phyloP scores from a whole-genome alignment of 2,888 invertebrate genomes.

The Entomobrya proxima region DNA sequence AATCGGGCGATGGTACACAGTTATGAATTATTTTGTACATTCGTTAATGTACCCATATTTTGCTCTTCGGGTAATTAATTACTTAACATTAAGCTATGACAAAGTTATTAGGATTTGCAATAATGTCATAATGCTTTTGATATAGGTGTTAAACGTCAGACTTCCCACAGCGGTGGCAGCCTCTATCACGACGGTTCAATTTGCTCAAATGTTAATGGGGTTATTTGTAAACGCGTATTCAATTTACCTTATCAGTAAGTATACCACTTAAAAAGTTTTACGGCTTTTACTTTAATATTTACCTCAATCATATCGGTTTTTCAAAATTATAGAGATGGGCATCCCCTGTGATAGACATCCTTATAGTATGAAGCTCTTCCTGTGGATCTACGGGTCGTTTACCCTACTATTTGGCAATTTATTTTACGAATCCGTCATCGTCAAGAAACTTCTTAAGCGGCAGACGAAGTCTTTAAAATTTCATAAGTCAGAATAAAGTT shows the following conservation, averaged over 20 bases:
- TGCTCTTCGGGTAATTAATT: constrained; percentile 80
- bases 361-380: constrained; percentile 50
- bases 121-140: neutral
- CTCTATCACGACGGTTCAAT: constrained; percentile 93
- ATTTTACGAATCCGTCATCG: constrained; percentile 45
- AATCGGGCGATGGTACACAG: constrained; percentile 94
- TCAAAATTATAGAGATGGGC: constrained; percentile 38
- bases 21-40: constrained; percentile 95
- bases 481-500: neutral
- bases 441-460: neutral
- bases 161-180: constrained; percentile 91
- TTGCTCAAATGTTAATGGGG: constrained; percentile 95
- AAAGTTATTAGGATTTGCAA: neutral
- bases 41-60: constrained; percentile 94
- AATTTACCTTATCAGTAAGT: constrained; percentile 80
- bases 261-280: neutral
- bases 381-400: constrained; percentile 56
- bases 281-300: neutral
- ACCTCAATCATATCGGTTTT: neutral
- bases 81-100: neutral
- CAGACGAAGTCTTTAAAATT: neutral
- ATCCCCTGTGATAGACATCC: constrained; percentile 59
- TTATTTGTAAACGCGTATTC: constrained; percentile 93
- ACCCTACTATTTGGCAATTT: constrained; percentile 61
- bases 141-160: constrained; percentile 87